phyloP scores from a whole-genome alignment of 23 tunicate species.

The Halocynthia roretzi region DNA sequence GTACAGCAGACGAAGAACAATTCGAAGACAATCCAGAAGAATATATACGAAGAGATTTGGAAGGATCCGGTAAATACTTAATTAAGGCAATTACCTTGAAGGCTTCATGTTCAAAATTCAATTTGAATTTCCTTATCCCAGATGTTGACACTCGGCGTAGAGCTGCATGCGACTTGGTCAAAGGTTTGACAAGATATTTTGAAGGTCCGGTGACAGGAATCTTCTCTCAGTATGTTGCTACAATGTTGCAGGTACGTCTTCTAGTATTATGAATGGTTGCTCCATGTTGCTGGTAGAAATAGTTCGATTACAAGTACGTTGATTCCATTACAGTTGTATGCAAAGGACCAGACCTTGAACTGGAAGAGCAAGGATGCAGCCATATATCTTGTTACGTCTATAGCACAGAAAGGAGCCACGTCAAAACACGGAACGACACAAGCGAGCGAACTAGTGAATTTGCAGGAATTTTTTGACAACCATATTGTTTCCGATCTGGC shows the following conservation, averaged over 20 bases:
- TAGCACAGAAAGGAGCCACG: conserved; percentile 91
- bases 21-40: conserved; percentile 98
- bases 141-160: conserved; percentile 88
- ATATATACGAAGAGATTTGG: conserved; percentile 84
- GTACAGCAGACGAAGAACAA: conserved; percentile 83
- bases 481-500: conserved; percentile 64
- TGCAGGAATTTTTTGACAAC: conserved; percentile 44
- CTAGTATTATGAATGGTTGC: too few relatives aligned
- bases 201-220: conserved; percentile 73
- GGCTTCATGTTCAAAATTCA: not conserved
- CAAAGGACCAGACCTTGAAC: conserved; percentile 17
- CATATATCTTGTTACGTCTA: conserved; percentile 81
- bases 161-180: conserved; percentile 93
- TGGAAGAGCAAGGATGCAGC: conserved; percentile 98
- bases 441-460: conserved; percentile 73
- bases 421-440: conserved; percentile 76
- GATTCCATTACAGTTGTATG: conserved; percentile 32
- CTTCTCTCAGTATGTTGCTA: conserved; percentile 73
- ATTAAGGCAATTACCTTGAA: not conserved
- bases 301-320: too few relatives aligned
- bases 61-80: conserved; percentile 55
- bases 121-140: not conserved
- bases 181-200: conserved; percentile 60
- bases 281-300: too few relatives aligned
- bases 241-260: conserved; percentile 54